Percentiles rank a stretch among this genome's conserved stretches.
Conservation (phyloP, 2,888 invertebrate species). For the Tachina grossa region DNA sequence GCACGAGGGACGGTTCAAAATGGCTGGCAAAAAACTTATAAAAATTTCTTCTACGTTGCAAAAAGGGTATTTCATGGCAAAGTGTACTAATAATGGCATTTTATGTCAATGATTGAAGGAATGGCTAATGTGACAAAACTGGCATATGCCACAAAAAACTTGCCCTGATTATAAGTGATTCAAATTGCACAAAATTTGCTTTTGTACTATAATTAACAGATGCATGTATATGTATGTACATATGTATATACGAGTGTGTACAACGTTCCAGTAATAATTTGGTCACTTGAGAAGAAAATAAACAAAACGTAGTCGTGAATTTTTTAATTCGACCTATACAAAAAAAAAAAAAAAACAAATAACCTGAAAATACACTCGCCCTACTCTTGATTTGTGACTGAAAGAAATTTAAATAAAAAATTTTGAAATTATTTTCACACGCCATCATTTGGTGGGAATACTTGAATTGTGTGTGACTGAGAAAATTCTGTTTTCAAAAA, state of each 20-base stretch:
- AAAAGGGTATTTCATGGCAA: too few species aligned
- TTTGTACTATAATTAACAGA: background rate
- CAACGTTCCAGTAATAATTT: background rate
- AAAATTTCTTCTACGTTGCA: too few species aligned
- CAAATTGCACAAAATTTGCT: too few species aligned
- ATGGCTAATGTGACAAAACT: too few species aligned
- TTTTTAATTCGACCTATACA: constrained; percentile 22
- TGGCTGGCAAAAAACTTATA: too few species aligned
- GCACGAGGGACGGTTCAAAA: too few species aligned
- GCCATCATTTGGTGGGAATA: constrained; percentile 73
- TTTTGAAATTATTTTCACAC: constrained; percentile 79
- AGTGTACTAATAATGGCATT: too few species aligned
- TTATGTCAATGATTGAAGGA: too few species aligned
- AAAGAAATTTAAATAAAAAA: constrained; percentile 71
- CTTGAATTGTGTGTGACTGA: constrained; percentile 76
- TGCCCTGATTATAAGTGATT: too few species aligned
- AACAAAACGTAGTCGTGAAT: constrained; percentile 39
- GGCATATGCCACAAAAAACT: too few species aligned
- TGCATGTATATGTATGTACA: too few species aligned
- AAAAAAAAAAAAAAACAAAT: background rate
- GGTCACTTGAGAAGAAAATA: background rate
- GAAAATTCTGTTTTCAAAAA: constrained; percentile 72
- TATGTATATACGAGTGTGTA: too few species aligned
- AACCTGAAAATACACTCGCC: background rate
- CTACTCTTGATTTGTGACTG: constrained; percentile 35